A percentile compares a stretch with the other conserved stretches of the same genome.
Evolutionary conservation across 92 coral and sea anemone genomes (phyloP).

Genomic region (Porites lobata): DNA sequence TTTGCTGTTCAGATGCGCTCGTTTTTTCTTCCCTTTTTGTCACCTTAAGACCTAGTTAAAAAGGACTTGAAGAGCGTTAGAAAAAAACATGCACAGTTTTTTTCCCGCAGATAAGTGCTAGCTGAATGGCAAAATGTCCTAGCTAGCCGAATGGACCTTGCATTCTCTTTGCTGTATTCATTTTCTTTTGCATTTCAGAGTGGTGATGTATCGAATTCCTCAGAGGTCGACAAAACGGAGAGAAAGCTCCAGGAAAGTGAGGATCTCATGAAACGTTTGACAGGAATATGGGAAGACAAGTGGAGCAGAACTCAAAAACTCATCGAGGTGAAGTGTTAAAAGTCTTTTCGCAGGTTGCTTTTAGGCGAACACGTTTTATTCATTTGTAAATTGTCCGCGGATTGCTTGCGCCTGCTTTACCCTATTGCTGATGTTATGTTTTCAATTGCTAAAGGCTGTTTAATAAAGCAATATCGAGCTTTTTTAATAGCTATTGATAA

Average conservation of each 20-base stretch:
- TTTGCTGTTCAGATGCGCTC: no score
- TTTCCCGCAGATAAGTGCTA: not conserved
- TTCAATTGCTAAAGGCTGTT: constrained; percentile 13
- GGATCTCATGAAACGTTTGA: constrained; percentile 92
- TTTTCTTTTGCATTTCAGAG: constrained; percentile 26
- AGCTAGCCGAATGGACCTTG: not conserved
- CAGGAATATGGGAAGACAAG: constrained; percentile 99
- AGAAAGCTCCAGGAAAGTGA: constrained; percentile 95
- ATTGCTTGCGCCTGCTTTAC: not conserved
- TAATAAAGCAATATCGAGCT: constrained; percentile 10
- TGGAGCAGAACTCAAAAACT: constrained; percentile 97
- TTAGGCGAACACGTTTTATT: not conserved
- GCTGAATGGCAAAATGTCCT: not conserved
- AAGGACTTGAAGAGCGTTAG: no score
- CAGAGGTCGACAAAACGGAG: constrained; percentile 80
- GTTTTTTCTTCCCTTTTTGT: no score
- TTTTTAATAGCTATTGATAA: not conserved
- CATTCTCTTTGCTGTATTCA: not conserved
- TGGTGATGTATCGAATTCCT: constrained; percentile 59
- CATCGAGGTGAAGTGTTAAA: constrained; percentile 79
- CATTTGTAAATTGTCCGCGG: not conserved
- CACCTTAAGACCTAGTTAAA: no score
- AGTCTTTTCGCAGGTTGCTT: not conserved
- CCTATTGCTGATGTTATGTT: not conserved
- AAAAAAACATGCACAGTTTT: no score